Evolutionary conservation across 2,888 invertebrate species (phyloP).

Genomic region (Drosophila engyochracea): DNA sequence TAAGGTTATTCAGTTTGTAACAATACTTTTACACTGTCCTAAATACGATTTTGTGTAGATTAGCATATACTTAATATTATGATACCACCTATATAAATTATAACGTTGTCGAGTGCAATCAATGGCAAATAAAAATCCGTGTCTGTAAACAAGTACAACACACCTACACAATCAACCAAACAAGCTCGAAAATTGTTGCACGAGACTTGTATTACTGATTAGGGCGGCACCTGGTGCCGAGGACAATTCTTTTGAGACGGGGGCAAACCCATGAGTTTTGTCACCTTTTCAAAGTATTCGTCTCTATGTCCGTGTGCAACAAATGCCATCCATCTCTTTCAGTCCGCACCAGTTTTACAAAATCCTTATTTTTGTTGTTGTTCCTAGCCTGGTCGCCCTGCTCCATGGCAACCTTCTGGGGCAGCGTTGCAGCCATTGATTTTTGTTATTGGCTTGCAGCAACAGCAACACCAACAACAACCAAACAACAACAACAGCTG

Average conservation of each 20-base stretch:
- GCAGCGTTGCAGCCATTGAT: constrained; percentile 67
- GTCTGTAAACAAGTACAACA: neutral
- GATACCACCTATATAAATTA: constrained; percentile 4
- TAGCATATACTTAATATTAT: neutral
- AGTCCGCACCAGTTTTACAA: neutral
- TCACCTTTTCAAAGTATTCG: constrained; percentile 43
- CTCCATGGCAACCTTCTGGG: constrained; percentile 64
- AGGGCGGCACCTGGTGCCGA: constrained; percentile 26
- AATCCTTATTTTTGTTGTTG: constrained; percentile 32
- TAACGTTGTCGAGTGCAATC: neutral
- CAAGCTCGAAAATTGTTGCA: constrained; percentile 58
- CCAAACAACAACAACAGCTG: constrained; percentile 12
- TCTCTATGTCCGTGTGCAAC: constrained; percentile 48
- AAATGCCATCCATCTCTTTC: constrained; percentile 43
- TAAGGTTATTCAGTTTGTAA: neutral
- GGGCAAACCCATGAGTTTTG: constrained; percentile 33
- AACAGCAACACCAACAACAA: constrained; percentile 21
- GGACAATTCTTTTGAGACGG: constrained; percentile 1
- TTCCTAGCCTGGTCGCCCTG: constrained; percentile 13
- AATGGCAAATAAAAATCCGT: constrained; percentile 3
- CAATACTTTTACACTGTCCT: neutral
- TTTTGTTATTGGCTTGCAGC: constrained; percentile 70
- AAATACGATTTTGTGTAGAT: neutral
- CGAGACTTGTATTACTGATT: constrained; percentile 63
- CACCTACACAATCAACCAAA: constrained; percentile 35